A percentile compares a stretch with the other conserved stretches of the same genome.
Evolutionary conservation across 30 jellyfish, hydroid and myxozoan genomes (phyloP).

Genomic region (Pelagia noctiluca): DNA sequence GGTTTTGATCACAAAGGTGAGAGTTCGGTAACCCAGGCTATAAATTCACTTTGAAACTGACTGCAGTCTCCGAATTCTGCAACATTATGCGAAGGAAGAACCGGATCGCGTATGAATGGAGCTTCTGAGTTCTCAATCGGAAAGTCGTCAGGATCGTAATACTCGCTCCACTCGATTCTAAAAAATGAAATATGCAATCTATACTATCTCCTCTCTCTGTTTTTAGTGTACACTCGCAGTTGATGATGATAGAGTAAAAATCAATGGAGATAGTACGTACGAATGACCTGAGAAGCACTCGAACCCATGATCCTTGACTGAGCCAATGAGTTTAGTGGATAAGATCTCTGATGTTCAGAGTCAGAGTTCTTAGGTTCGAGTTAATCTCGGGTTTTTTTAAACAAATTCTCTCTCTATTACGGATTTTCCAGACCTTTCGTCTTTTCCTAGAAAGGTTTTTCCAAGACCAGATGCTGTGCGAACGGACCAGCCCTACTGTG

Average conservation of each 20-base stretch:
- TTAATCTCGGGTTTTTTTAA: too few species aligned
- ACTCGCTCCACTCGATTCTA: constrained; percentile 82
- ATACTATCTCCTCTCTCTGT: not conserved
- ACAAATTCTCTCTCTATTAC: too few species aligned
- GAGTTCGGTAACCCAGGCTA: constrained; percentile 65
- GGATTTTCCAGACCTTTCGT: too few species aligned
- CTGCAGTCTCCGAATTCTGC: constrained; percentile 88
- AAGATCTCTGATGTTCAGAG: not conserved
- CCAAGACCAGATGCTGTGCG: too few species aligned
- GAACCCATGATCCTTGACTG: too few species aligned
- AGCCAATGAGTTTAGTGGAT: too few species aligned
- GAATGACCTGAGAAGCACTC: not conserved
- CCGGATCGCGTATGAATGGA: constrained; percentile 89
- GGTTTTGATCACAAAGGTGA: constrained; percentile 15
- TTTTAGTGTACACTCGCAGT: not conserved
- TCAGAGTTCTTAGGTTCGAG: not conserved
- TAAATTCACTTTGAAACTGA: constrained; percentile 78
- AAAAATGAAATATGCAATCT: not conserved
- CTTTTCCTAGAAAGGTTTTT: too few species aligned
- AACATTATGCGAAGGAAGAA: constrained; percentile 88
- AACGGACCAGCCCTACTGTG: too few species aligned
- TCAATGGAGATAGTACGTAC: not conserved
- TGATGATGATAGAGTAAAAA: not conserved
- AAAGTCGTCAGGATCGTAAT: constrained; percentile 72
- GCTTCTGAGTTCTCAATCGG: constrained; percentile 10